These are phyloP conservation scores for Darevskia nairensis DNA, from an alignment of 2,797 vertebrate species.

Conservation along the genomic window DNA sequence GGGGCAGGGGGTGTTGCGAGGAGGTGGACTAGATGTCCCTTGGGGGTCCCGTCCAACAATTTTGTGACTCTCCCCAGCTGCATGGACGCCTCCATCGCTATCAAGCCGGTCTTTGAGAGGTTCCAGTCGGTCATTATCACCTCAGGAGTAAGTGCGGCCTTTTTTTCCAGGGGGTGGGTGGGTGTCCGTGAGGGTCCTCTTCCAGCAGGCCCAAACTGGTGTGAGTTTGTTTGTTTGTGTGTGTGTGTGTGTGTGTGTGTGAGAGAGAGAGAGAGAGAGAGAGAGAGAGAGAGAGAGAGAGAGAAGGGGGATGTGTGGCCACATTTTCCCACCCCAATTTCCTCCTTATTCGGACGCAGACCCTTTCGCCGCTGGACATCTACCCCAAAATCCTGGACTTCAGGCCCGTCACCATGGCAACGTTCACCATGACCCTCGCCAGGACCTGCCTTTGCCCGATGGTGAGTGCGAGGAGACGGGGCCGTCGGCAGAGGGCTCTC, in stretches of 20 bases:
- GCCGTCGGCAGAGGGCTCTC: background rate
- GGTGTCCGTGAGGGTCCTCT: background rate
- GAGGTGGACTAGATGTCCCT: no score
- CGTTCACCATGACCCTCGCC: conserved; percentile 94
- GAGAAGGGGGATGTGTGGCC: accelerated
- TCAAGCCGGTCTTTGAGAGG: conserved; percentile 92
- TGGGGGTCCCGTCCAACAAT: no score
- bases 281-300: accelerated
- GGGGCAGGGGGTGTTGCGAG: no score
- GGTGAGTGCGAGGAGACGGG: conserved; percentile 73
- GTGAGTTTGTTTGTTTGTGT: background rate
- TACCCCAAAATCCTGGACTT: conserved; percentile 94
- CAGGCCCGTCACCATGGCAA: conserved; percentile 90
- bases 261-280: no score
- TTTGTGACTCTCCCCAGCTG: conserved; percentile 78
- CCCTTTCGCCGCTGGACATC: conserved; percentile 92
- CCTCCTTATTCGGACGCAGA: conserved; percentile 73
- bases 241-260: no score
- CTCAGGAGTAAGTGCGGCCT: conserved; percentile 84
- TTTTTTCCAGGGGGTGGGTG: no score
- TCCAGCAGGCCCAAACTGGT: background rate
- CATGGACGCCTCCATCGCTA: conserved; percentile 94
- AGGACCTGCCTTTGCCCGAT: conserved; percentile 92
- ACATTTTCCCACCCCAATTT: accelerated
- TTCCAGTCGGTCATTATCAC: conserved; percentile 95